phyloP scores from a whole-genome alignment of 2,797 vertebrate species.

The Centroberyx gerrardi region DNA sequence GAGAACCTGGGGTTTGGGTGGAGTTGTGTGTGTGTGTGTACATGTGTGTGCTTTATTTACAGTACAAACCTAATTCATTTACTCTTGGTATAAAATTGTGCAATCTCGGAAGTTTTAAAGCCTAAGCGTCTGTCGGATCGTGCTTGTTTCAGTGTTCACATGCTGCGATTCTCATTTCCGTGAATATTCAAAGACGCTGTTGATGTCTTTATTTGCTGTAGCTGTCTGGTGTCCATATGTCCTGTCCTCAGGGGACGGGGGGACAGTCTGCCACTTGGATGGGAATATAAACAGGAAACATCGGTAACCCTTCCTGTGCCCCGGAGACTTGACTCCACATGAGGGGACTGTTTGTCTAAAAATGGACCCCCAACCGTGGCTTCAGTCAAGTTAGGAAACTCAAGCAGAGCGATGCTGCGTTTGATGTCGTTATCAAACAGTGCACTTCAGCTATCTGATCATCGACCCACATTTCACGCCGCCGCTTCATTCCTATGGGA shows the following conservation, averaged over 20 bases:
- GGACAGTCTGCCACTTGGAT: constrained; percentile 30
- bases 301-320: constrained; percentile 36
- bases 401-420: constrained; percentile 3
- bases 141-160: constrained; percentile 6
- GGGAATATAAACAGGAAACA: constrained; percentile 69
- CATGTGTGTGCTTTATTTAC: neutral
- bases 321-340: neutral
- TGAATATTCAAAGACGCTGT: neutral
- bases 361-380: neutral
- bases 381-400: constrained; percentile 17
- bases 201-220: neutral
- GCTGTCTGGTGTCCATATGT: constrained; percentile 69
- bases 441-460: no score
- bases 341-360: neutral
- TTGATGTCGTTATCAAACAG: neutral
- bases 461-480: neutral
- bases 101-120: neutral
- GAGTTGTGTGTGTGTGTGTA: constrained; percentile 15
- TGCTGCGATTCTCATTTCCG: neutral
- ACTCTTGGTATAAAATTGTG: constrained; percentile 9
- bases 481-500: neutral
- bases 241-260: constrained; percentile 23
- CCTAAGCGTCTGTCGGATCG: constrained; percentile 23
- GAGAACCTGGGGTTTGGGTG: constrained; percentile 29
- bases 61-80: neutral